These are phyloP conservation scores for Pediacus dermestoides DNA, from an alignment of 2,888 invertebrate species.

Conservation along the genomic window DNA sequence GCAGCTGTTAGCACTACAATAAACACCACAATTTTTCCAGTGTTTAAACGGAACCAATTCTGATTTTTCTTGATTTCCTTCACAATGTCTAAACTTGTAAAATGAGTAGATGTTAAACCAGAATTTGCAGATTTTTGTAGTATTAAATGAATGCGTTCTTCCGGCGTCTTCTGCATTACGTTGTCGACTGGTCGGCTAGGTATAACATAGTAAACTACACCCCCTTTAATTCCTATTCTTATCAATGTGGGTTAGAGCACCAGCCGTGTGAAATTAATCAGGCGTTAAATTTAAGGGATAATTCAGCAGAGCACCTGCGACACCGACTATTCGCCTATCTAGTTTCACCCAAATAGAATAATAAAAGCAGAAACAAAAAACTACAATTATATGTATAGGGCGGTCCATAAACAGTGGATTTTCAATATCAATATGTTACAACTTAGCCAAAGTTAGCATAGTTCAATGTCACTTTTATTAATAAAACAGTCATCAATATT, in stretches of 20 bases:
- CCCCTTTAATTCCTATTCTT: conserved; percentile 15
- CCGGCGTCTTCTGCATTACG: conserved; percentile 28
- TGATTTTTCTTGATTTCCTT: conserved; percentile 9
- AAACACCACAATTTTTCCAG: conserved; percentile 2
- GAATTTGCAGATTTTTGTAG: conserved; percentile 24
- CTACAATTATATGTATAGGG: too few relatives aligned
- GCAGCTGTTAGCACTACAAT: neutral
- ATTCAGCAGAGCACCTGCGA: conserved; percentile 15
- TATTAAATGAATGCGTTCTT: conserved; percentile 24
- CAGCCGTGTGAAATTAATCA: conserved; percentile 29
- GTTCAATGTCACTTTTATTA: too few relatives aligned
- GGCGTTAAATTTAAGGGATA: conserved; percentile 28
- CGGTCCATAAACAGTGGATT: too few relatives aligned
- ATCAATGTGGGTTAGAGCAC: conserved; percentile 18
- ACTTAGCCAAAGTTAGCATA: too few relatives aligned
- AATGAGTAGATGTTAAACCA: conserved; percentile 15
- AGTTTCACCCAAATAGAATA: too few relatives aligned
- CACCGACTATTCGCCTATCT: too few relatives aligned
- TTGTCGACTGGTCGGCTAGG: conserved; percentile 2
- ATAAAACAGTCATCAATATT: too few relatives aligned
- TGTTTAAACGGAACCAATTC: conserved; percentile 1
- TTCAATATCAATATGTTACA: too few relatives aligned
- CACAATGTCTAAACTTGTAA: conserved; percentile 19
- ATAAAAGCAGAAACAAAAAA: too few relatives aligned
- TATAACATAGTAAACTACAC: conserved; percentile 14